Evolutionary conservation across 35 echinoderm and acorn worm species (phyloP), one percentile per base, ranked within the genome.

Genomic region (Apostichopus japonicus): DNA sequence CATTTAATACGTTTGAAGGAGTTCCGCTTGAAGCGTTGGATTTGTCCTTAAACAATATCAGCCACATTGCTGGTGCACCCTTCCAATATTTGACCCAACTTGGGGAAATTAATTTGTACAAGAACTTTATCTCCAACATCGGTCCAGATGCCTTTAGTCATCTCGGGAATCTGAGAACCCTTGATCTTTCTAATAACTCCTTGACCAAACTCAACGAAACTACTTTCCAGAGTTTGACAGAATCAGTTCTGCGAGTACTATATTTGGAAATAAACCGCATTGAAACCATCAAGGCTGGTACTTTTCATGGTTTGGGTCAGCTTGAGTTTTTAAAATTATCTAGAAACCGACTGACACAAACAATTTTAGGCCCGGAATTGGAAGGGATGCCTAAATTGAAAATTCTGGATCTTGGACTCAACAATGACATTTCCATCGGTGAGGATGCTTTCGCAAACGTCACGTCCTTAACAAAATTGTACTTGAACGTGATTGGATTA

Each of bases 1-100:
- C 90, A 4, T 96, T 96, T 92, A 9, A 67, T 59, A 24, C 44
- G 4, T 89, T 94, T 27, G 77, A 23, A 27, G 63, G 82, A 52
- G 94, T 90, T 13, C 59, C 72, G 6, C 84, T 96, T 16, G 27
- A 92, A 56, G 73, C 80, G 13, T 77, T 98, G 6, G 96, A 98
- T 76, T 83, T 95, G 23, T 95, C 96, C 7, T 57, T 79, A 17
- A 98, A 98, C 81, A 92, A 95, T 7, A 91, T 98, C 57, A 93
- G 94, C 23, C 54, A 17, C 4, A 72, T 98, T 10, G 22, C 5
- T n/a, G 71, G 90, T 10, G 53, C 75, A 21, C 87, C 91, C 13
- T 93, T 84, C 24, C 82, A 67, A 65, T 22, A 71, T 27, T 77
- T 98, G 4, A 77, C 13, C 6, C 55, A 92, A 22, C 55, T 98